Evolutionary conservation across 1,140 invertebrate genomes (phyloP).

Genomic region (Hestina assimilis): DNA sequence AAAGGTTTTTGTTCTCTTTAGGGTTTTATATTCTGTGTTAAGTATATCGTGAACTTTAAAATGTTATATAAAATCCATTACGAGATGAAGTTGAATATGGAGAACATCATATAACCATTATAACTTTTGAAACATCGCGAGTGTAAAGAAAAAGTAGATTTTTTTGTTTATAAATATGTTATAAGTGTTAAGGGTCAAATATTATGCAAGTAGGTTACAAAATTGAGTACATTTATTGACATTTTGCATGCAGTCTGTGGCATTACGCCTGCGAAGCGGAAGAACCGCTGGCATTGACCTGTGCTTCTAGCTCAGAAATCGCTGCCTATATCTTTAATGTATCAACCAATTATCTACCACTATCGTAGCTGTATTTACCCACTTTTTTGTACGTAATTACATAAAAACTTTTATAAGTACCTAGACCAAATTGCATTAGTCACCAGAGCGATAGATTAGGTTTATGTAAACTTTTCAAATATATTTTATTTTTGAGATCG

Average conservation of each 20-base stretch:
- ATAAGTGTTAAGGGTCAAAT: constrained; percentile 11
- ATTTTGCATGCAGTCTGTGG: constrained; percentile 41
- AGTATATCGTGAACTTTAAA: too few species aligned
- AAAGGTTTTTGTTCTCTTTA: too few species aligned
- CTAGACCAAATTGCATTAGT: too few species aligned
- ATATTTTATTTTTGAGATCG: neutral
- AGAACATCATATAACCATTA: neutral
- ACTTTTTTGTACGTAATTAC: neutral
- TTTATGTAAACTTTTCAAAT: neutral
- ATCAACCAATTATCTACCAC: neutral
- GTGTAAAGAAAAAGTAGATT: neutral
- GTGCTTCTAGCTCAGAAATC: neutral
- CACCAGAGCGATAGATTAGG: too few species aligned
- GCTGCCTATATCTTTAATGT: neutral
- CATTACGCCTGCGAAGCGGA: constrained; percentile 41
- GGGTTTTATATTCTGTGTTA: too few species aligned
- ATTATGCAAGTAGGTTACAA: constrained; percentile 14
- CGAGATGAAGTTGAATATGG: neutral
- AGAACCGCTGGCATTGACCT: constrained; percentile 60
- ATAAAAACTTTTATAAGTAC: too few species aligned
- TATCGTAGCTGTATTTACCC: neutral
- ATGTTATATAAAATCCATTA: neutral
- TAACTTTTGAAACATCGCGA: constrained; percentile 2
- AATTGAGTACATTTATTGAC: constrained; percentile 47
- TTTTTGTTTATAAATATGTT: neutral